These are phyloP conservation scores for Gastrophryne carolinensis DNA, from an alignment of 2,797 vertebrate species.

Conservation along the genomic window DNA sequence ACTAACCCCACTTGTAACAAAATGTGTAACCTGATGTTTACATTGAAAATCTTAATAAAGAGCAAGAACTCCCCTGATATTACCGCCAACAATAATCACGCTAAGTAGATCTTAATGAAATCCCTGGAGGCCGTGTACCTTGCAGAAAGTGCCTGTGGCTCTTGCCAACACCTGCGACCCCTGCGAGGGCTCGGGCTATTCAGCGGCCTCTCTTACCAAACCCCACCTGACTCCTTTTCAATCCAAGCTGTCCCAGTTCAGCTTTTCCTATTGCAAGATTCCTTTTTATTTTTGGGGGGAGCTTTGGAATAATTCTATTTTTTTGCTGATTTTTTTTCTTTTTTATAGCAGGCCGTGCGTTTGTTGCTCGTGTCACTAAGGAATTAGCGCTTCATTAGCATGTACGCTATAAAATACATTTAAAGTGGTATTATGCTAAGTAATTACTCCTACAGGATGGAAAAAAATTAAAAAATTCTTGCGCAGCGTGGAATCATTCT, in stretches of 20 bases:
- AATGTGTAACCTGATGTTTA: slow-evolving; percentile 42
- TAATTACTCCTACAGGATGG: slow-evolving; percentile 75
- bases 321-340: not conserved
- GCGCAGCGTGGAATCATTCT: slow-evolving; percentile 74
- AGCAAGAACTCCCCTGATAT: slow-evolving; percentile 24
- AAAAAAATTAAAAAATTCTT: slow-evolving; percentile 76
- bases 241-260: not conserved
- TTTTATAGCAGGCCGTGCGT: not conserved
- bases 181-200: not conserved
- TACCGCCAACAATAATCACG: slow-evolving; percentile 3
- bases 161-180: slow-evolving; percentile 36
- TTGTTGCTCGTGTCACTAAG: slow-evolving; percentile 26
- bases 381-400: slow-evolving; percentile 63
- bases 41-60: slow-evolving; percentile 43
- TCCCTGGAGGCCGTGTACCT: slow-evolving; percentile 42
- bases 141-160: slow-evolving; percentile 40
- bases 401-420: slow-evolving; percentile 72
- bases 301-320: not conserved
- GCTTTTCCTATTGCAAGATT: not conserved
- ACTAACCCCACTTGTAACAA: slow-evolving; percentile 34
- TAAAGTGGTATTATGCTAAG: slow-evolving; percentile 77
- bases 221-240: not conserved
- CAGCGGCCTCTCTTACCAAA: not conserved
- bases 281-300: not conserved
- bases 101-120: slow-evolving; percentile 52